phyloP scores from a whole-genome alignment of 1,140 invertebrate species.

The Lucilia sericata region DNA sequence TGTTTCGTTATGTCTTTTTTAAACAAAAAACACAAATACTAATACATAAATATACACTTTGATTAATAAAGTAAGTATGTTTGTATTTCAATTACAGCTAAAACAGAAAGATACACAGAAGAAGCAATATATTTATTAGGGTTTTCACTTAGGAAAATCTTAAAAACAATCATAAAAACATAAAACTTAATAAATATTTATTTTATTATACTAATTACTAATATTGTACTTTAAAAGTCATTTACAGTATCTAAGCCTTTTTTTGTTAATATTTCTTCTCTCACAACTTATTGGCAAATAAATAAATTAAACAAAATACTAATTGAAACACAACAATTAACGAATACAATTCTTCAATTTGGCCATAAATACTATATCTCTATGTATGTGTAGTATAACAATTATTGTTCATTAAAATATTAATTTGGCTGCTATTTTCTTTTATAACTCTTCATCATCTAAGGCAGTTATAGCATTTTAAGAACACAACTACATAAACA shows the following conservation, averaged over 20 bases:
- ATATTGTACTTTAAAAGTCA: conserved; percentile 28
- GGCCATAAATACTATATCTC: background rate
- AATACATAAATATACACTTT: background rate
- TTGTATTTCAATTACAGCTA: background rate
- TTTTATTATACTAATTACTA: conserved; percentile 5
- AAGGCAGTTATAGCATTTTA: conserved; percentile 5
- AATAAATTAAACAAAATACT: too few relatives aligned
- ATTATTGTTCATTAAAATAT: background rate
- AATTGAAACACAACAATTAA: conserved; percentile 4
- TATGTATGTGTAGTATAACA: background rate
- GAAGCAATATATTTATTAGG: background rate
- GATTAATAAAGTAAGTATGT: background rate
- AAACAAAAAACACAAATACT: too few relatives aligned
- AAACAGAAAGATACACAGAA: background rate
- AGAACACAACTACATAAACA: background rate
- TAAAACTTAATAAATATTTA: conserved; percentile 26
- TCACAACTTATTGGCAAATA: background rate
- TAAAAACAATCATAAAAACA: background rate
- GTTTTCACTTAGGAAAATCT: too few relatives aligned
- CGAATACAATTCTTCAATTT: background rate
- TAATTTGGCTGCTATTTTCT: background rate
- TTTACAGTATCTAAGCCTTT: conserved; percentile 34
- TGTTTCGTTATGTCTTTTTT: background rate
- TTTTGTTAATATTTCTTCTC: background rate
- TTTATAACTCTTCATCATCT: background rate